Evolutionary conservation across 2,113 vertebrate species (phyloP).

Genomic region (Grallaria varia): DNA sequence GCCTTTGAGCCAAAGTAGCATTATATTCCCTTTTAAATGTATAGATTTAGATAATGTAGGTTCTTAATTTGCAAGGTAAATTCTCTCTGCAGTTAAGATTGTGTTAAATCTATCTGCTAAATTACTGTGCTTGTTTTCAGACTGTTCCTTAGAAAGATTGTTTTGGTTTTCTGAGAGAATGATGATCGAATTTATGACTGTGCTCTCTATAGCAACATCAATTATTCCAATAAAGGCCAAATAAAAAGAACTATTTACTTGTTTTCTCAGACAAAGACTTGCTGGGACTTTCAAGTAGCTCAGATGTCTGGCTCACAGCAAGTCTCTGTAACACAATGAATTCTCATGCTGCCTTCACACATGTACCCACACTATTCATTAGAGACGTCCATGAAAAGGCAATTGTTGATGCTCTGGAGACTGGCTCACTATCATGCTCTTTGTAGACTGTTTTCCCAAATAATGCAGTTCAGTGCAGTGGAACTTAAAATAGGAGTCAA

Average conservation of each 20-base stretch:
- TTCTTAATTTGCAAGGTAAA: conserved; percentile 10
- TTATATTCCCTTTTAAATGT: background rate
- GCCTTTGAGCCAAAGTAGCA: background rate
- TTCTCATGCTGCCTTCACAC: background rate
- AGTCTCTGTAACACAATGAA: background rate
- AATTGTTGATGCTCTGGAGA: background rate
- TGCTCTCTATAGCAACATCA: conserved; percentile 45
- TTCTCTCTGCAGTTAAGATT: background rate
- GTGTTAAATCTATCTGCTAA: background rate
- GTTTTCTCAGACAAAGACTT: conserved; percentile 51
- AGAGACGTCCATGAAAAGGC: background rate
- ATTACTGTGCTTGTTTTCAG: background rate
- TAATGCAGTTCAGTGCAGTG: background rate
- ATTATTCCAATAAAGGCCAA: conserved; percentile 54
- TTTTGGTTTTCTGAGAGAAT: conserved; percentile 32
- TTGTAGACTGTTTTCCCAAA: background rate
- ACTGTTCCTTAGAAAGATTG: conserved; percentile 13
- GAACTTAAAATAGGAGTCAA: background rate
- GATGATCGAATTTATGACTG: background rate
- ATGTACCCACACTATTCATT: background rate
- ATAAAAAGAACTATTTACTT: conserved; percentile 52
- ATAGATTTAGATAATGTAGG: background rate
- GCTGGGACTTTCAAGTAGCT: conserved; percentile 30
- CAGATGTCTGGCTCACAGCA: background rate
- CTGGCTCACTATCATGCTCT: background rate